Conservation (phyloP, 2,113 vertebrate genomes). For the Stomatorhinus ivindoensis region DNA sequence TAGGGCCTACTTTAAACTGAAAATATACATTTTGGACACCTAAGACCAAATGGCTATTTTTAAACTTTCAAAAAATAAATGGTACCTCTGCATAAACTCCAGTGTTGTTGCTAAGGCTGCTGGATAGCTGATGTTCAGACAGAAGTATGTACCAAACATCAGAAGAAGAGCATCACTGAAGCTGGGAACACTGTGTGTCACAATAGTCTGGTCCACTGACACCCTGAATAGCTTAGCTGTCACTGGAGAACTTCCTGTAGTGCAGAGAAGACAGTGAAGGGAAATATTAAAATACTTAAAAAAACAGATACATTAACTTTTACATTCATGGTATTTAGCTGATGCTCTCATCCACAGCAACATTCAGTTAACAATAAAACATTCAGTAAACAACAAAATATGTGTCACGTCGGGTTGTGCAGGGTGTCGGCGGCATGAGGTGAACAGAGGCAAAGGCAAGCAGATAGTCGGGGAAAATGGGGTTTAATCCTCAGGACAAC, state of each 20-base stretch:
- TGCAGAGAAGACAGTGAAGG: background rate
- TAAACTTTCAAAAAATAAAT: background rate
- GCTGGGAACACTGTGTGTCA: slow-evolving; percentile 11
- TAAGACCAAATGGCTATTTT: background rate
- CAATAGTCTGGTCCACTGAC: slow-evolving; percentile 25
- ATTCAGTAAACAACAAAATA: too few species aligned
- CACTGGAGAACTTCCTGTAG: background rate
- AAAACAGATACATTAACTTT: too few species aligned
- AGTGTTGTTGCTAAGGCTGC: slow-evolving; percentile 23
- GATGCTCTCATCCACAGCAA: too few species aligned
- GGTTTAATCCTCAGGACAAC: too few species aligned
- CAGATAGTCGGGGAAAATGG: too few species aligned
- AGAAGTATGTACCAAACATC: slow-evolving; percentile 28
- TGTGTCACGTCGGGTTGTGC: too few species aligned
- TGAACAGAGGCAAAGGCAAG: too few species aligned
- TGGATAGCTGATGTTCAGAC: slow-evolving; percentile 28
- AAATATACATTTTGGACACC: background rate
- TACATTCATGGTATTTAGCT: too few species aligned
- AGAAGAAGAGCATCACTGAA: slow-evolving; percentile 20
- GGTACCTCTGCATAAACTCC: slow-evolving; percentile 32
- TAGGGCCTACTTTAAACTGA: background rate
- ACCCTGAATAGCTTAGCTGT: slow-evolving; percentile 25
- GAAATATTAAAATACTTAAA: too few species aligned
- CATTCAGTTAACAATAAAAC: too few species aligned
- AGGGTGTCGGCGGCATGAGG: too few species aligned